Conservation (phyloP, 2,113 vertebrate genomes). For the chimpanzee (Pan troglodytes) region NHGRI_mPanTro3-v2.1_pri NC_072407.2:102486501-102487000, state of each 20-base stretch:
- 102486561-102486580: not conserved
- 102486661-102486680: not conserved
- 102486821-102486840: not conserved
- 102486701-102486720: not conserved
- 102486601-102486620: not conserved
- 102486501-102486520: not conserved
- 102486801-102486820: slow-evolving; percentile 41
- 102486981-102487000: not conserved
- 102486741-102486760: not conserved
- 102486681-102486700: not conserved
- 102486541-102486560: not conserved
- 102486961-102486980: not conserved
- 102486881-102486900: not conserved
- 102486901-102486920: not conserved
- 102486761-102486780: not conserved
- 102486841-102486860: not conserved
- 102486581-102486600: not conserved
- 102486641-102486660: not conserved
- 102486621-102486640: not conserved
- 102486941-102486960: not conserved
- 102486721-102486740: not conserved
- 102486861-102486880: not conserved
- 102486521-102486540: not conserved
- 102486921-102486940: not conserved
- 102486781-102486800: not conserved